These are phyloP conservation scores for Tetrax tetrax DNA, from an alignment of 2,113 vertebrate species.

Conservation along the genomic window DNA sequence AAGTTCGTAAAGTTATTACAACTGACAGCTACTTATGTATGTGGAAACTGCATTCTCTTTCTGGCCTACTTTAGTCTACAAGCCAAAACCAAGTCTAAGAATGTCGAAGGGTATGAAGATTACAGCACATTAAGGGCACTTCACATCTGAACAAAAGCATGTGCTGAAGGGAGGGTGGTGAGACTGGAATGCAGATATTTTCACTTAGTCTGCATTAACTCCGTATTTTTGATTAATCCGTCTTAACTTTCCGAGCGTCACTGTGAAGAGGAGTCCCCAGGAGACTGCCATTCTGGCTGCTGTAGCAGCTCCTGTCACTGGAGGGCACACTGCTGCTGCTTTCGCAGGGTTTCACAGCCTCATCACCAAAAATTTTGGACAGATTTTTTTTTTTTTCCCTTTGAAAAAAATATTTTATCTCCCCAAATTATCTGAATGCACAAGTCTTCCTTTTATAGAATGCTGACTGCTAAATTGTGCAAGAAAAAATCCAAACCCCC, in stretches of 20 bases:
- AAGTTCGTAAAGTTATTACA: background rate
- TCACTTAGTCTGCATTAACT: background rate
- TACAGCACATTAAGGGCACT: background rate
- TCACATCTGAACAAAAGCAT: background rate
- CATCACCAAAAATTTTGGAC: background rate
- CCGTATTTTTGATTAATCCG: background rate
- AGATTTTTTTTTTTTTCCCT: background rate
- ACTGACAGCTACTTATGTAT: background rate
- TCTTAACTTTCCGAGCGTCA: background rate
- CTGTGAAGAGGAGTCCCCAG: background rate
- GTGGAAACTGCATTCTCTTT: background rate
- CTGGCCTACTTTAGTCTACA: background rate
- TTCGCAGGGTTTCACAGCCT: background rate
- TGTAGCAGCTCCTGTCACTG: slow-evolving; percentile 57
- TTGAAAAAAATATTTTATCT: background rate
- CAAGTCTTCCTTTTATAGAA: background rate
- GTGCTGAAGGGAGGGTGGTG: background rate
- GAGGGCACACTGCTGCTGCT: slow-evolving; percentile 63
- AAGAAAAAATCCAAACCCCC: background rate
- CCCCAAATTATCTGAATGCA: background rate
- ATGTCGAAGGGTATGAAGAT: background rate
- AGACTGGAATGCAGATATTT: background rate
- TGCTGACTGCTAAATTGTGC: background rate
- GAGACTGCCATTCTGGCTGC: background rate
- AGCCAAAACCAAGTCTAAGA: background rate